Evolutionary conservation across 2,113 vertebrate genomes (phyloP).

Genomic region (Tachysurus vachellii): DNA sequence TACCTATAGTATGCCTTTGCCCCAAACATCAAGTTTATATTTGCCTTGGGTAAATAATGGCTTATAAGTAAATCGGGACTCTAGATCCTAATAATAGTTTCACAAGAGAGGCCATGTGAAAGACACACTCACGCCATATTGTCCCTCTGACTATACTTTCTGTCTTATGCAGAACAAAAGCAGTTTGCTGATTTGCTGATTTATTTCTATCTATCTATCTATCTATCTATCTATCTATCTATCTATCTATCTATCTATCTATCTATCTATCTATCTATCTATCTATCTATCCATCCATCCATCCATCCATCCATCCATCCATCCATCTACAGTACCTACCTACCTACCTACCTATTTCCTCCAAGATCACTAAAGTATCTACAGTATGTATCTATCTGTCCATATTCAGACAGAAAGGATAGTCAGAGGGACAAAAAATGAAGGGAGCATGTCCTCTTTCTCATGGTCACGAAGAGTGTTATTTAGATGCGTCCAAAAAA

Average conservation of each 20-base stretch:
- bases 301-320: no score
- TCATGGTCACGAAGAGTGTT: conserved; percentile 22
- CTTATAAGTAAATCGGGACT: conserved; percentile 17
- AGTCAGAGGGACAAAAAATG: conserved; percentile 7
- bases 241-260: no score
- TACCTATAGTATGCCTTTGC: neutral
- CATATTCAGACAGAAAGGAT: conserved; percentile 39
- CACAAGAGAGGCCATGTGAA: conserved; percentile 42
- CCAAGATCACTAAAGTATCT: no score
- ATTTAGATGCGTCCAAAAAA: neutral
- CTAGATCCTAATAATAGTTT: neutral
- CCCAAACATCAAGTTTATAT: conserved; percentile 4
- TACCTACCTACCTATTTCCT: no score
- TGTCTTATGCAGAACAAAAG: conserved; percentile 65
- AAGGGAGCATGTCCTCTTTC: conserved; percentile 50
- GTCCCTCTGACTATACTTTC: neutral
- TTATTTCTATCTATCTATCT: neutral
- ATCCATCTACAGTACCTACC: no score
- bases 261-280: no score
- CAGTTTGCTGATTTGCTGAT: conserved; percentile 63
- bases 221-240: no score
- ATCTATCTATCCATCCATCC: no score
- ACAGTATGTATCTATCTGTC: no score
- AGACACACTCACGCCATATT: conserved; percentile 25
- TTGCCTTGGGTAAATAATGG: neutral